Evolutionary conservation across 2,888 invertebrate species (phyloP).

Genomic region (Hyalella azteca): DNA sequence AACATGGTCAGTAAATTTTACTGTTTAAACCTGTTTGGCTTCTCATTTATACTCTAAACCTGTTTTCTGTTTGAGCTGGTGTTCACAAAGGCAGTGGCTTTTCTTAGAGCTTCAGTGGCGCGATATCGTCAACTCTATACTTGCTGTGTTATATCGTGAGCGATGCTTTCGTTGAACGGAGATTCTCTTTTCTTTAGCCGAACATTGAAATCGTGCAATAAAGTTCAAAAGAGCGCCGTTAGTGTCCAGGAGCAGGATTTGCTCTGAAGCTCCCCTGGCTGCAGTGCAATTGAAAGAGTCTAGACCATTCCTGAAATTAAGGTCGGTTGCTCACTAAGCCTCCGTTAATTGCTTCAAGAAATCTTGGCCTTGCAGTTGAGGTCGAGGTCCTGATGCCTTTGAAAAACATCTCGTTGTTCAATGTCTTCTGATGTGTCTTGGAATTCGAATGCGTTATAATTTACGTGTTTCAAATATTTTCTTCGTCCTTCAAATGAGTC

Average conservation of each 20-base stretch:
- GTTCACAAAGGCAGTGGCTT: too few species aligned
- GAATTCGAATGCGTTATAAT: too few species aligned
- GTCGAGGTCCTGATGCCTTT: background rate
- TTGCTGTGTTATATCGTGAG: background rate
- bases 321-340: conserved; percentile 24
- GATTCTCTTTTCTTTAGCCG: background rate
- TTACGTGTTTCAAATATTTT: too few species aligned
- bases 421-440: too few species aligned
- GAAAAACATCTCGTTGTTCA: too few species aligned
- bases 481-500: too few species aligned
- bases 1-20: too few species aligned
- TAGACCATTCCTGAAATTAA: conserved; percentile 1
- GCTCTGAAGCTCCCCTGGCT: conserved; percentile 31
- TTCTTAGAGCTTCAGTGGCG: background rate
- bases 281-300: conserved; percentile 36
- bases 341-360: conserved; percentile 35
- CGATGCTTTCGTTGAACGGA: background rate
- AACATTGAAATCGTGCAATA: conserved; percentile 25
- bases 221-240: conserved; percentile 27
- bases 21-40: too few species aligned
- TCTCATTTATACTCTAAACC: too few species aligned
- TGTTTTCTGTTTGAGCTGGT: too few species aligned
- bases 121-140: background rate
- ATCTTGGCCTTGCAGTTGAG: background rate
- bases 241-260: conserved; percentile 31